Base-by-base conservation (phyloP, 2,113 vertebrate genomes). In the Taurulus bubalis region DNA sequence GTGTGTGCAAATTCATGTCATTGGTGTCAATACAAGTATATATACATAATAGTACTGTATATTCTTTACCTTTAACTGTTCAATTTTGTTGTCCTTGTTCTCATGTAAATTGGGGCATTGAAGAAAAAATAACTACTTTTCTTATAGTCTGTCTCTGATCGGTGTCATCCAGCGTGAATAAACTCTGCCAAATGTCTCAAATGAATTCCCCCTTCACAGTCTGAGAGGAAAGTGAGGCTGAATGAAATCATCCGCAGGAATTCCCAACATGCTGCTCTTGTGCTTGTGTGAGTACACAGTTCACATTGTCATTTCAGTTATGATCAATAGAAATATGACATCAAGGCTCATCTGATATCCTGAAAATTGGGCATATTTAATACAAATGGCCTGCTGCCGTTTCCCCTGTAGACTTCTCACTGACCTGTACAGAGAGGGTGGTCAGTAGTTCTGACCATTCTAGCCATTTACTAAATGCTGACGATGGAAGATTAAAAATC, bases 191-290 rank as follows among this genome's bases (percentile, higher is more conserved):
- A 15, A 28, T 16, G 12, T 40, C 72, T 24, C 12, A 12, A 38
- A 63, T 63, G 0, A n/a, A 12, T 68, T 65, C 30, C 8, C 0
- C 38, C 11, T 62, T 28, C 30, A 18, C 85, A 96, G 95, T 93
- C 93, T 1, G 92, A 95, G 71, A 92, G 75, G 69, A 95, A 94
- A 72, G 89, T 95, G 65, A 77, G 89, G 36, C 83, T 95, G 88
- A 95, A 95, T 55, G 94, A 96, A 91, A 94, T 95, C 30, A 95
- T 96, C 22, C 75, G 91, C 34, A 91, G 90, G 58, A 94, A 95
- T 84, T 96, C 94, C 6, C 87, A 83, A 24, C 87, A 95, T 0
- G 90, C 94, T 3, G 91, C 94, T n/a, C 91, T 96, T 11, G 89
- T 95, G 28, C 85, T 95, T 75, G 91, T 94, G 95, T 95, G 85